Evolutionary conservation across 2,113 vertebrate genomes (phyloP), one percentile per base, ranked within the genome.

Genomic region (Ameiurus melas): DNA sequence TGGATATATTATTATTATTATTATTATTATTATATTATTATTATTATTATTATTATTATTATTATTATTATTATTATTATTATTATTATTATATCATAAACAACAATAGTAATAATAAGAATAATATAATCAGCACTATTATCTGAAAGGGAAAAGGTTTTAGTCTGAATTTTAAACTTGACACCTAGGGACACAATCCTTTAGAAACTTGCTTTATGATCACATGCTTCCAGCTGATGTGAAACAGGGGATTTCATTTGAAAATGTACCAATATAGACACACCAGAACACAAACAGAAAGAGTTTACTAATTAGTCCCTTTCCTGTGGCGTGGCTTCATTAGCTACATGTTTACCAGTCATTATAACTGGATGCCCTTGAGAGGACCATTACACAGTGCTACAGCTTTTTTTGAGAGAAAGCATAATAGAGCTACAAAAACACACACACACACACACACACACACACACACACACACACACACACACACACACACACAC

Each of bases 321-420:
- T 47, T 64, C 47, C 84, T 75, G 2, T 25, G 25, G 89, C 51
- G n/a, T n/a, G n/a, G n/a, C 68, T 78, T 90, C 62, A 86, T 90
- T 90, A 88, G 16, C 51, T 47, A 75, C 70, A 57, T 82, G 87
- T 84, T 88, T 88, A 84, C 36, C 12, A 73, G 20, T 81, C 36
- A 84, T 87, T 73, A 77, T 75, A 43, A 12, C 1, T 85, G 10
- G 12, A 66, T 79, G 25, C 86, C 66, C 77, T 20, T 8, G 84
- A 77, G 81, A 66, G 0, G 8, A 17, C 27, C 51, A 68, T 47
- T 39, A 68, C 12, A 68, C 70, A 73, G 22, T 57, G 4, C n/a
- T 73, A 57, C 20, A 9, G 43, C 2, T 4, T 53, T 66, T 73
- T 86, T 51, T 64, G 12, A n/a, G 58, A 79, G 39, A 62, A 25